Conservation (phyloP, 2,888 invertebrate genomes). For the Mactromeris polynyma region DNA sequence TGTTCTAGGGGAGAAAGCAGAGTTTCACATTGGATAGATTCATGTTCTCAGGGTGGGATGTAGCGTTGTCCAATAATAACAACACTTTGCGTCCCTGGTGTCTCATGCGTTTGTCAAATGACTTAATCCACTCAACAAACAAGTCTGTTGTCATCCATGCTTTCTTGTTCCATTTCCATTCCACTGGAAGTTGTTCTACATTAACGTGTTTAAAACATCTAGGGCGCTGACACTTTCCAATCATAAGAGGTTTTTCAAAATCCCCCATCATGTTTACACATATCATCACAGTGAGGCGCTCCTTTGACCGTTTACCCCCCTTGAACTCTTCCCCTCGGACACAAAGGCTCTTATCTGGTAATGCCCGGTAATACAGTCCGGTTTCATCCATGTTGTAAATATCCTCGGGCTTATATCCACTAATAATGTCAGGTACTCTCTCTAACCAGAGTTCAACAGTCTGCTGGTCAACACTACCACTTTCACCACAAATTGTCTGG, state of each 20-base stretch:
- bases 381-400: too few relatives aligned
- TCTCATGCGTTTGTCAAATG: constrained; percentile 10
- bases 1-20: too few relatives aligned
- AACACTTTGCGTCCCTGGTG: too few relatives aligned
- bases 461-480: constrained; percentile 39
- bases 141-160: constrained; percentile 25
- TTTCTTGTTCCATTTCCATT: constrained; percentile 32
- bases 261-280: constrained; percentile 17
- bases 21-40: too few relatives aligned
- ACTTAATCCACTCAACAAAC: constrained; percentile 1
- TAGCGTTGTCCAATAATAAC: too few relatives aligned
- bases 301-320: too few relatives aligned
- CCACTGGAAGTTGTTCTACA: constrained; percentile 21
- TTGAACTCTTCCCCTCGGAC: too few relatives aligned
- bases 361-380: constrained; percentile 46
- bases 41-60: too few relatives aligned
- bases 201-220: too few relatives aligned
- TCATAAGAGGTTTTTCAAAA: too few relatives aligned
- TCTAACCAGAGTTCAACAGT: constrained; percentile 27
- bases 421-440: constrained; percentile 10
- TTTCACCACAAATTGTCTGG: constrained; percentile 50
- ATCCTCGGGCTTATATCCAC: constrained; percentile 18
- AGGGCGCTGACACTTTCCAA: too few relatives aligned
- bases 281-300: constrained; percentile 8
- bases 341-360: constrained; percentile 50